Conservation (phyloP, 2,797 vertebrate genomes). For the Melanotaenia trifasciata region DNA sequence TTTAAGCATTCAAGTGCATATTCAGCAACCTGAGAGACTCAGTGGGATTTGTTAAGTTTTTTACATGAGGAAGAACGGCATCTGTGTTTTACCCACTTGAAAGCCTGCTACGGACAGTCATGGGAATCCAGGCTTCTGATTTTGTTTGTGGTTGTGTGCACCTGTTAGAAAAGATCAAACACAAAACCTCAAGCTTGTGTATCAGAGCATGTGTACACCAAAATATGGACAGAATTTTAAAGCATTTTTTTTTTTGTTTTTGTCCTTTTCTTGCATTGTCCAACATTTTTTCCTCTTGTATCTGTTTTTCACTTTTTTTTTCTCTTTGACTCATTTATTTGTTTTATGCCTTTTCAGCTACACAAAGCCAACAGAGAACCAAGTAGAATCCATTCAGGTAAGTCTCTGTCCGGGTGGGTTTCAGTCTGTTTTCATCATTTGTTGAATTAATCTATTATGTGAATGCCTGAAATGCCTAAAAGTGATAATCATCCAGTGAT, state of each 20-base stretch:
- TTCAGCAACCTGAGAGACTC: slow-evolving; percentile 46
- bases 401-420: slow-evolving; percentile 29
- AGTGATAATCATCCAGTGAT: neutral
- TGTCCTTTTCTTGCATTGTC: slow-evolving; percentile 10
- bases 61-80: slow-evolving; percentile 28
- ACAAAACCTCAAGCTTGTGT: neutral
- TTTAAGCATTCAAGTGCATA: slow-evolving; percentile 39
- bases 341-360: slow-evolving; percentile 46
- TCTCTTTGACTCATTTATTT: neutral
- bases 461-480: neutral
- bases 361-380: slow-evolving; percentile 49
- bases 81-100: slow-evolving; percentile 20
- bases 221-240: slow-evolving; percentile 10
- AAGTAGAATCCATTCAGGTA: slow-evolving; percentile 63
- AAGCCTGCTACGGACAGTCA: slow-evolving; percentile 32
- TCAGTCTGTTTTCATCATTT: neutral
- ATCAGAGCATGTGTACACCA: slow-evolving; percentile 14
- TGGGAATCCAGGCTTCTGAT: slow-evolving; percentile 53
- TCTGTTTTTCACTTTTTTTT: neutral
- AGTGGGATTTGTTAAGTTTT: slow-evolving; percentile 55
- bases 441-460: neutral
- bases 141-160: slow-evolving; percentile 29
- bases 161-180: slow-evolving; percentile 62
- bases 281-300: slow-evolving; percentile 17
- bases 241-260: neutral